Evolutionary conservation across 1,140 invertebrate genomes (phyloP).

Genomic region (Spodoptera frugiperda): DNA sequence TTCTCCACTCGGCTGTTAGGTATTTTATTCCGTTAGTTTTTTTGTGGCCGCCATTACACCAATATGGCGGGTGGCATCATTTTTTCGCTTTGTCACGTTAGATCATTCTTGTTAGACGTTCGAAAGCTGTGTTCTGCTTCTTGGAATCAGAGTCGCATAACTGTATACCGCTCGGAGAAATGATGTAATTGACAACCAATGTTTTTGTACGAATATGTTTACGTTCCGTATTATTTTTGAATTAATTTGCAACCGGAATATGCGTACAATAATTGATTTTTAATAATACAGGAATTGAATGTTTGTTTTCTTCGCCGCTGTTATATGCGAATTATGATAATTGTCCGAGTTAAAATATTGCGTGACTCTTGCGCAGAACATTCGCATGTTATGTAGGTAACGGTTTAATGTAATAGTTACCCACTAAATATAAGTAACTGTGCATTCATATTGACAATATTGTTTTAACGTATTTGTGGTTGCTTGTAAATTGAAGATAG

Average conservation of each 20-base stretch:
- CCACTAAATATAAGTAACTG: conserved; percentile 27
- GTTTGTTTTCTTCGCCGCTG: neutral
- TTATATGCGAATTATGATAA: conserved; percentile 29
- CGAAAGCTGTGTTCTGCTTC: conserved; percentile 82
- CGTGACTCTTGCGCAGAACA: conserved; percentile 29
- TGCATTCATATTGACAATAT: conserved; percentile 15
- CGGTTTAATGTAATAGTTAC: conserved; percentile 38
- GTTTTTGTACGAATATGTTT: conserved; percentile 41
- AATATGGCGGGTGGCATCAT: conserved; percentile 84
- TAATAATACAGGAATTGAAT: conserved; percentile 14
- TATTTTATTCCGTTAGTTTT: conserved; percentile 86
- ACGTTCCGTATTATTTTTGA: neutral
- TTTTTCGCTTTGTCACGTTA: conserved; percentile 86
- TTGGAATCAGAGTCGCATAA: conserved; percentile 80
- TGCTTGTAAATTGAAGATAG: too few relatives aligned
- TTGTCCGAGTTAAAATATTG: conserved; percentile 25
- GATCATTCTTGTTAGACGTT: conserved; percentile 85
- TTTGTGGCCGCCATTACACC: conserved; percentile 83
- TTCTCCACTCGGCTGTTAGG: conserved; percentile 83
- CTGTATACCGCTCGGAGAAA: conserved; percentile 72
- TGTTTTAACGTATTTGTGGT: neutral
- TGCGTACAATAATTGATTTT: conserved; percentile 14
- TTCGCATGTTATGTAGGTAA: conserved; percentile 38
- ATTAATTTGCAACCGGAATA: conserved; percentile 22
- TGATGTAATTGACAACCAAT: conserved; percentile 79